Evolutionary conservation across 2,888 invertebrate species (phyloP).

Genomic region (Eretmocerus hayati): DNA sequence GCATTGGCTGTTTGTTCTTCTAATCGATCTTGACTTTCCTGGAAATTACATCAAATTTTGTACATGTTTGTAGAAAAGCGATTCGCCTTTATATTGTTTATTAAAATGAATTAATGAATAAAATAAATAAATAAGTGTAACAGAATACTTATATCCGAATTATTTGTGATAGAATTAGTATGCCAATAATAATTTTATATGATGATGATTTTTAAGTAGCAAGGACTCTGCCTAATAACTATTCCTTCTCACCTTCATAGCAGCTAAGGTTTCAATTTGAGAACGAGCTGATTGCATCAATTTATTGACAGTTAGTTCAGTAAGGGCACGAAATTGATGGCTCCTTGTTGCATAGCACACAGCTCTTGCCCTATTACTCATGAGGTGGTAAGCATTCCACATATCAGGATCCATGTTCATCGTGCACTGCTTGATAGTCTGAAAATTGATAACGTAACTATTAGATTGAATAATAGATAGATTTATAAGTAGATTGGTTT

Average conservation of each 20-base stretch:
- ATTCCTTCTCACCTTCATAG: slow-evolving; percentile 43
- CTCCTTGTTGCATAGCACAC: slow-evolving; percentile 60
- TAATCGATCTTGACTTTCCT: slow-evolving; percentile 49
- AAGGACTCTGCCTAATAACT: not conserved
- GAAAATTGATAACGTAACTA: no score
- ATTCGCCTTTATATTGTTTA: no score
- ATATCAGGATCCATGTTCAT: slow-evolving; percentile 58
- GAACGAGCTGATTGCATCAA: slow-evolving; percentile 52
- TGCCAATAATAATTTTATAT: slow-evolving; percentile 4
- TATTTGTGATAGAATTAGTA: not conserved
- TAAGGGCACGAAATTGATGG: slow-evolving; percentile 58
- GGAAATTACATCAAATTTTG: slow-evolving; percentile 1
- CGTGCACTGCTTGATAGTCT: slow-evolving; percentile 58
- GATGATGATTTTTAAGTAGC: no score
- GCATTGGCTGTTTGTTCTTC: slow-evolving; percentile 47
- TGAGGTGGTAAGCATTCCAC: slow-evolving; percentile 65
- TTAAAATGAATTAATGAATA: not conserved
- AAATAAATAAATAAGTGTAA: not conserved
- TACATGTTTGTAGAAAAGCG: not conserved
- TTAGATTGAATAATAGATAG: no score
- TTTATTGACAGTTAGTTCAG: slow-evolving; percentile 60
- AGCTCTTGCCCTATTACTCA: slow-evolving; percentile 61
- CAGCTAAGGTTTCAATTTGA: slow-evolving; percentile 47
- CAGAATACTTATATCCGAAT: not conserved
- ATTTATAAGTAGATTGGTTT: no score